These are phyloP conservation scores for Chelidonichthys spinosus DNA, from an alignment of 2,797 vertebrate species.

Conservation along the genomic window DNA sequence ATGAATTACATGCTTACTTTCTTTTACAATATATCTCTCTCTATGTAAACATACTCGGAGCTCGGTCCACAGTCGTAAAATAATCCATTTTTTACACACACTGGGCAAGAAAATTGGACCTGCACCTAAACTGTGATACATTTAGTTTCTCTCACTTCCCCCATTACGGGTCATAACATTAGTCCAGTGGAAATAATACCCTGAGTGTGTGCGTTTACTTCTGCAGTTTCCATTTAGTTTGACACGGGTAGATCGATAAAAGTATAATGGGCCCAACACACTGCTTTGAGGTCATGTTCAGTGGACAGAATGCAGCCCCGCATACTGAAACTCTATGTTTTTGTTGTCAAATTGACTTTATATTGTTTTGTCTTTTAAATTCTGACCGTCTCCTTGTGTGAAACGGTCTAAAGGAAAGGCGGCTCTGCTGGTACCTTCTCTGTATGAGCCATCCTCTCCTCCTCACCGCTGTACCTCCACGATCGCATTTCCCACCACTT, in stretches of 20 bases:
- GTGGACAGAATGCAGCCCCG: slow-evolving; percentile 13
- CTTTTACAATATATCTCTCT: neutral
- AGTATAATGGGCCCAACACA: slow-evolving; percentile 35
- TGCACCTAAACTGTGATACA: neutral
- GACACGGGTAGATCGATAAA: slow-evolving; percentile 59
- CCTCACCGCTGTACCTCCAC: slow-evolving; percentile 51
- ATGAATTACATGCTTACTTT: slow-evolving; percentile 29
- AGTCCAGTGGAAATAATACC: slow-evolving; percentile 47
- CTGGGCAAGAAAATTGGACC: slow-evolving; percentile 23
- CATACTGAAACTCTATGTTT: neutral
- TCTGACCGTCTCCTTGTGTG: neutral
- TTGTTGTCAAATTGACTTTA: neutral
- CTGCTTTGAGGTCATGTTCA: slow-evolving; percentile 38
- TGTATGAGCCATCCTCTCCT: slow-evolving; percentile 46
- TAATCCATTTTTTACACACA: neutral
- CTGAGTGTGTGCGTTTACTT: slow-evolving; percentile 33
- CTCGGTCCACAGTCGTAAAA: neutral
- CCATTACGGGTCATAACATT: slow-evolving; percentile 39
- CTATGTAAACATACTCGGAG: neutral
- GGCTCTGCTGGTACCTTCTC: neutral
- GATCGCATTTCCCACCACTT: slow-evolving; percentile 62
- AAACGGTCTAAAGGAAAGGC: too few relatives aligned
- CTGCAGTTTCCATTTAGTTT: slow-evolving; percentile 34
- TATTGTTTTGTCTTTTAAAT: neutral
- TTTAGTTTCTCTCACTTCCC: neutral